phyloP scores from a whole-genome alignment of 2,888 invertebrate genomes.

The Orthonychiurus folsomi region DNA sequence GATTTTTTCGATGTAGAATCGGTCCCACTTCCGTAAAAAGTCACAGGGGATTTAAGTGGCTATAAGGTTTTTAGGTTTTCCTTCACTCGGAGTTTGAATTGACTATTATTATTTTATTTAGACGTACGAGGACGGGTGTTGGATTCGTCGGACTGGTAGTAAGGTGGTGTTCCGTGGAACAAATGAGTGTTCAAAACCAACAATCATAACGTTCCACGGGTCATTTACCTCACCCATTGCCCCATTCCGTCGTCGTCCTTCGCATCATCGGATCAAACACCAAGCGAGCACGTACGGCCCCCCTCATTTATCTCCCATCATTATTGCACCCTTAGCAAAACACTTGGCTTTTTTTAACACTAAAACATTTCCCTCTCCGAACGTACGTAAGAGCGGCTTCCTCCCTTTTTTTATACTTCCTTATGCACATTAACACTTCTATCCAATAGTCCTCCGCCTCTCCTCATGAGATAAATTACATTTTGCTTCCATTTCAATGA shows the following conservation, averaged over 20 bases:
- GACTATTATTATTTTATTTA: neutral
- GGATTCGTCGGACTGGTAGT: neutral
- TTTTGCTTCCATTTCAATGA: conserved; percentile 1
- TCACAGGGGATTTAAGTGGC: neutral
- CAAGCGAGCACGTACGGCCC: neutral
- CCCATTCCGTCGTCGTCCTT: conserved; percentile 9
- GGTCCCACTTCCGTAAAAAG: too few species aligned
- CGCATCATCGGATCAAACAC: neutral
- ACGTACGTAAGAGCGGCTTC: too few species aligned
- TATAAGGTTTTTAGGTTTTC: neutral
- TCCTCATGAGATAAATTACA: neutral
- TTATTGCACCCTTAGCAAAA: neutral
- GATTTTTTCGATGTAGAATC: too few species aligned
- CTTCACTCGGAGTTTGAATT: neutral
- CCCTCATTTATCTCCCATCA: neutral
- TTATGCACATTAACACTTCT: neutral
- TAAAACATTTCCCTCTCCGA: too few species aligned
- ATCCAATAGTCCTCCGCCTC: neutral
- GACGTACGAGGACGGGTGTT: neutral
- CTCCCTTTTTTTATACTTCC: too few species aligned
- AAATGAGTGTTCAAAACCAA: conserved; percentile 15
- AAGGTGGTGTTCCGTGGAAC: neutral
- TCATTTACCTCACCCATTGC: conserved; percentile 24
- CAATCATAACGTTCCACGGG: conserved; percentile 31
- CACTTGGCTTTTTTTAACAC: neutral